Evolutionary conservation across 2,113 vertebrate genomes (phyloP).

Genomic region (Cheilinus undulatus): DNA sequence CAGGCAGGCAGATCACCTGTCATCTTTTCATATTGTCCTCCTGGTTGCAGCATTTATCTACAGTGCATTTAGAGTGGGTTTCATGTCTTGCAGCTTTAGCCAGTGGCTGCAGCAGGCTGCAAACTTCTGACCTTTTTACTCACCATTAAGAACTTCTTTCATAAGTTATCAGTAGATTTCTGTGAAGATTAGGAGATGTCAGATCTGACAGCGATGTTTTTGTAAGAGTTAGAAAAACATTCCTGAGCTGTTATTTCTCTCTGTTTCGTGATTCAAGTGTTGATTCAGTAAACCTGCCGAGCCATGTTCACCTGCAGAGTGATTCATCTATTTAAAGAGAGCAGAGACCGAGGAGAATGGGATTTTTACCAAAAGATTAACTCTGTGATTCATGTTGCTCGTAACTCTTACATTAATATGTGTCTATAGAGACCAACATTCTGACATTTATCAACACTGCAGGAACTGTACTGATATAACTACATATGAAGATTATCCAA

Average conservation of each 20-base stretch:
- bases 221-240: conserved; percentile 25
- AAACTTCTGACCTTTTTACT: too few relatives aligned
- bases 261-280: conserved; percentile 9
- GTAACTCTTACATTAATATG: background rate
- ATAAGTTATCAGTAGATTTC: background rate
- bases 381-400: background rate
- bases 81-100: too few relatives aligned
- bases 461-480: too few relatives aligned
- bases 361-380: background rate
- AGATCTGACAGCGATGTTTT: conserved; percentile 8
- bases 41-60: too few relatives aligned
- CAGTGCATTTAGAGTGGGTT: too few relatives aligned
- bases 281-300: conserved; percentile 23
- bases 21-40: too few relatives aligned
- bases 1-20: too few relatives aligned
- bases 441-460: background rate
- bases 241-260: conserved; percentile 5
- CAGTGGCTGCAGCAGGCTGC: too few relatives aligned
- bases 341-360: background rate
- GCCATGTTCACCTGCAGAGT: conserved; percentile 1
- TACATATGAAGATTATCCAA: too few relatives aligned
- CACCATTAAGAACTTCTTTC: too few relatives aligned
- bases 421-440: background rate
- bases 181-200: background rate
- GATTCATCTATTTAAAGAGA: conserved; percentile 16